phyloP scores from a whole-genome alignment of 35 echinoderm and acorn worm species.

The Anneissia japonica region DNA sequence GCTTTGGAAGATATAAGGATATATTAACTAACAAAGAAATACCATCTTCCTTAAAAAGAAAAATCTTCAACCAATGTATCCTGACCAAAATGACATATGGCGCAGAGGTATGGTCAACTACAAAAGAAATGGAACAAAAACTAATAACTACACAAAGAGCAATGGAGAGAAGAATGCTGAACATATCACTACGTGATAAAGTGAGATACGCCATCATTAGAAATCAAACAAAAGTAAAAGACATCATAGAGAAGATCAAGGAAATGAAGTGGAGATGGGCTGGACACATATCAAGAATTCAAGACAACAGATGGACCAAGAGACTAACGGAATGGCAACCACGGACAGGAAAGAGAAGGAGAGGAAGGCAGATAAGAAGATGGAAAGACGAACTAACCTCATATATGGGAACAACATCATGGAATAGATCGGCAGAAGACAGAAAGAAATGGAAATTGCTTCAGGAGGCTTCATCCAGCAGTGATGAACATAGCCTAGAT shows the following conservation, averaged over 20 bases:
- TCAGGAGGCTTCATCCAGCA: too few species aligned
- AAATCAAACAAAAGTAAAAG: background rate
- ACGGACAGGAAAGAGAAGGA: too few species aligned
- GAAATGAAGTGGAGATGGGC: background rate
- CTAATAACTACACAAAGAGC: background rate
- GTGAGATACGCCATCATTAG: background rate
- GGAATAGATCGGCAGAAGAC: too few species aligned
- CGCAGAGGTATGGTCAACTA: too few species aligned
- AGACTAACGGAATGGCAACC: background rate
- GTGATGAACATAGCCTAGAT: too few species aligned
- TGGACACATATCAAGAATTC: background rate
- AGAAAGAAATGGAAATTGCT: too few species aligned
- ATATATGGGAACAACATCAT: too few species aligned
- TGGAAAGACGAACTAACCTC: too few species aligned
- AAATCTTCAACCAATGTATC: background rate
- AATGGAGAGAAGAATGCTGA: background rate
- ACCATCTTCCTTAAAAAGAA: background rate
- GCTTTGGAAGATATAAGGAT: background rate
- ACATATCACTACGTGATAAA: background rate
- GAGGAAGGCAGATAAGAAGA: too few species aligned
- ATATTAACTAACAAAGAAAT: background rate
- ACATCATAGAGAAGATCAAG: background rate
- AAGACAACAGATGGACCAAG: background rate
- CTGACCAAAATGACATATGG: background rate
- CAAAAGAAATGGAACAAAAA: too few species aligned